Percentiles rank a stretch among this genome's conserved stretches.
Conservation (phyloP, 1,140 invertebrate species). For the Camponotus vicinus region DNA sequence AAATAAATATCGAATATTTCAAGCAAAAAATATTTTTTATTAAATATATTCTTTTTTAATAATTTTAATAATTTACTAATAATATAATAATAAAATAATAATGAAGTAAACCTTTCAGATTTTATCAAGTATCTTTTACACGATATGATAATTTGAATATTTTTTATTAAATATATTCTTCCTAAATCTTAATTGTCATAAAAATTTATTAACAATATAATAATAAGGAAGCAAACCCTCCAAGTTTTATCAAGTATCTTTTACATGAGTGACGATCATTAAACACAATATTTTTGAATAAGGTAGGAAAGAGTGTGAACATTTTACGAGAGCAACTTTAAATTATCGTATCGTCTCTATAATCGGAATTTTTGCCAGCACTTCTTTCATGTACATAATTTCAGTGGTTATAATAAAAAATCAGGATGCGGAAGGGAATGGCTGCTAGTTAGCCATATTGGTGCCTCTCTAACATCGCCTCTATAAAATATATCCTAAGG, state of each 20-base stretch:
- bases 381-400: slow-evolving; percentile 56
- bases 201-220: slow-evolving; percentile 28
- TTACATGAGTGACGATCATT: not conserved
- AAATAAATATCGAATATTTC: not conserved
- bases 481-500: slow-evolving; percentile 60
- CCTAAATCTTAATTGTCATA: not conserved
- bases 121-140: slow-evolving; percentile 38
- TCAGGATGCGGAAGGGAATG: slow-evolving; percentile 41
- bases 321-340: slow-evolving; percentile 22
- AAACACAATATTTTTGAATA: slow-evolving; percentile 6
- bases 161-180: not conserved
- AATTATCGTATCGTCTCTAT: slow-evolving; percentile 46
- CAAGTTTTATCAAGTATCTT: slow-evolving; percentile 35
- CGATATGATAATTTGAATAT: not conserved
- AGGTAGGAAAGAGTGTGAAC: not conserved
- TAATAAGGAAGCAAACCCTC: slow-evolving; percentile 11
- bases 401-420: slow-evolving; percentile 45
- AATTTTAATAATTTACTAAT: not conserved
- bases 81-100: slow-evolving; percentile 2
- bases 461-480: slow-evolving; percentile 31
- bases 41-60: not conserved
- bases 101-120: not conserved
- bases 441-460: slow-evolving; percentile 24
- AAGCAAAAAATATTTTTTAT: not conserved
- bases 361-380: slow-evolving; percentile 20